These are phyloP conservation scores for Halictus rubicundus DNA, from an alignment of 1,140 invertebrate species.

Conservation along the genomic window DNA sequence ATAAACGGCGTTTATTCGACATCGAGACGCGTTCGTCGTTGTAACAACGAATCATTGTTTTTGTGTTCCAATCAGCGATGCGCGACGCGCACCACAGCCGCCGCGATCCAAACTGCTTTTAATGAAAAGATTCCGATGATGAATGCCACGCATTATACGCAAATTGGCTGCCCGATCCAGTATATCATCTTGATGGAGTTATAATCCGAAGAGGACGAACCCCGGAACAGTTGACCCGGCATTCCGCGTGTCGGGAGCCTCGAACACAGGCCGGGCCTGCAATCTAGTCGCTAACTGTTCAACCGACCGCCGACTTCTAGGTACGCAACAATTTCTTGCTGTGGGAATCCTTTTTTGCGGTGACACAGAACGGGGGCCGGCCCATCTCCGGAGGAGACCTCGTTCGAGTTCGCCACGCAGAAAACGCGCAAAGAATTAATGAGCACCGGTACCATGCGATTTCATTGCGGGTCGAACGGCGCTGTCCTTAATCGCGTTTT, in stretches of 20 bases:
- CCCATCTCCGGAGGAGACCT: conserved; percentile 3
- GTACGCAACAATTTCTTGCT: conserved; percentile 36
- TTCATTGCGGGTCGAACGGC: not conserved
- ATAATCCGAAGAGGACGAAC: not conserved
- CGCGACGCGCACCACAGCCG: too few relatives aligned
- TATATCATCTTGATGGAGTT: not conserved
- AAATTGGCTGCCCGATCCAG: not conserved
- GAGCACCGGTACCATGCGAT: not conserved
- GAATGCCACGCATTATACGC: not conserved
- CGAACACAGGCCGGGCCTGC: not conserved
- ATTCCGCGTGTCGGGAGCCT: conserved; percentile 12
- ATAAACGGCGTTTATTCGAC: too few relatives aligned
- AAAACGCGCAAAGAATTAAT: conserved; percentile 13
- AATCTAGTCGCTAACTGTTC: conserved; percentile 21
- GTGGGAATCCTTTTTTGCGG: conserved; percentile 13
- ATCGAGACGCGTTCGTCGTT: too few relatives aligned
- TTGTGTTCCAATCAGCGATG: too few relatives aligned
- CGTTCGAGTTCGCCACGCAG: not conserved
- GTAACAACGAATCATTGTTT: too few relatives aligned
- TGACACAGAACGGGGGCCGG: not conserved
- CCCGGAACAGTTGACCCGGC: conserved; percentile 15
- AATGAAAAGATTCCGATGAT: too few relatives aligned
- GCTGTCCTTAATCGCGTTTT: conserved; percentile 1
- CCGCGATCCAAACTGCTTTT: not conserved
- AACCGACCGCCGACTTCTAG: conserved; percentile 5